These are phyloP conservation scores for Melanotaenia trifasciata DNA, from an alignment of 2,797 vertebrate genomes.

Conservation along the genomic window DNA sequence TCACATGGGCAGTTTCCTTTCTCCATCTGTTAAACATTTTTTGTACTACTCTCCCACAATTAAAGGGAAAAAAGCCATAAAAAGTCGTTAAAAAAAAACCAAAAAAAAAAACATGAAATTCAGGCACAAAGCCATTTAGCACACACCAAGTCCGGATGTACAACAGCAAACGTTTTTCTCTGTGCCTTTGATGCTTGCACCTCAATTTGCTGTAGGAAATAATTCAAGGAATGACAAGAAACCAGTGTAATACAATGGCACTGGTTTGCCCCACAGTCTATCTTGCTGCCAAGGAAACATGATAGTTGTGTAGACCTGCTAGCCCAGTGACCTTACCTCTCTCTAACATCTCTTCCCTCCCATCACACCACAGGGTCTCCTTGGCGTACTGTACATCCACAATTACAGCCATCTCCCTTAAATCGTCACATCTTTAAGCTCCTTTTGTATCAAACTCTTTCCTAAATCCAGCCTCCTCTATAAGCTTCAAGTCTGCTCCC, in stretches of 20 bases:
- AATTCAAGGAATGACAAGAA: slow-evolving; percentile 7
- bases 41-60: background rate
- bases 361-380: background rate
- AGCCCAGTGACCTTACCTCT: slow-evolving; percentile 22
- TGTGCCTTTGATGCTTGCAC: background rate
- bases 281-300: slow-evolving; percentile 17
- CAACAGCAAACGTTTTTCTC: background rate
- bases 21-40: slow-evolving; percentile 1
- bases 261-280: slow-evolving; percentile 4
- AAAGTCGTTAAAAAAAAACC: background rate
- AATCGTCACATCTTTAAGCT: background rate
- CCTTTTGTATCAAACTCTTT: background rate
- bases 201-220: slow-evolving; percentile 1
- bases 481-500: slow-evolving; percentile 9
- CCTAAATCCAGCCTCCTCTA: slow-evolving; percentile 2
- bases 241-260: slow-evolving; percentile 8
- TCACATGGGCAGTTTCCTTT: slow-evolving; percentile 26
- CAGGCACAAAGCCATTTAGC: background rate
- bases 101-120: background rate
- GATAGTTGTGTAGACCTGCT: slow-evolving; percentile 26
- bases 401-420: background rate
- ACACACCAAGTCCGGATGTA: background rate
- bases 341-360: slow-evolving; percentile 4
- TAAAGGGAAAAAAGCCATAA: background rate
- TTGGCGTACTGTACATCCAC: slow-evolving; percentile 1